Conservation (phyloP, 2,113 vertebrate genomes). For the Crypturellus undulatus region DNA sequence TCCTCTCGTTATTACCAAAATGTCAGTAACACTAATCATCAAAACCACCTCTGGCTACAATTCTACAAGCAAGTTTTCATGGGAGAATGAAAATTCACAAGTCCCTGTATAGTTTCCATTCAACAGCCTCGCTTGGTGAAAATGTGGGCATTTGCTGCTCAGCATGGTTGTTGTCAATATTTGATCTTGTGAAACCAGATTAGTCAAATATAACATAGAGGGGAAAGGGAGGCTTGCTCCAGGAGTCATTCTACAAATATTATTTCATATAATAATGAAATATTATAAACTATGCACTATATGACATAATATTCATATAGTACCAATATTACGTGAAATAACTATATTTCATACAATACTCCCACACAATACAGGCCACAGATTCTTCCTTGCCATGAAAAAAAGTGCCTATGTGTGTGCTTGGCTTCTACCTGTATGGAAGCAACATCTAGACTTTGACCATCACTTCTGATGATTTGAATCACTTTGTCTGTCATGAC, state of each 20-base stretch:
- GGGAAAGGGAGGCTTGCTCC: neutral
- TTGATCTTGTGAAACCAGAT: neutral
- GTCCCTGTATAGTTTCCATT: neutral
- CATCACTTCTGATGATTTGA: neutral
- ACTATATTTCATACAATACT: neutral
- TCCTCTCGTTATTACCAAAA: neutral
- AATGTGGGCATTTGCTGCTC: neutral
- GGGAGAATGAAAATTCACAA: neutral
- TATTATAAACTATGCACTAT: neutral
- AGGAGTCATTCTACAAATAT: neutral
- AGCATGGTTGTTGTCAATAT: neutral
- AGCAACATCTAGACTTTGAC: neutral
- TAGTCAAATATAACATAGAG: neutral
- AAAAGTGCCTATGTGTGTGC: neutral
- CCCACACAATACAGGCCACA: neutral
- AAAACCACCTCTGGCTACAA: neutral
- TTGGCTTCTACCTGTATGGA: neutral
- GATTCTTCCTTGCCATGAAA: neutral
- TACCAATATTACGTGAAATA: neutral
- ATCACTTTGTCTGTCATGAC: neutral
- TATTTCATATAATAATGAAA: neutral
- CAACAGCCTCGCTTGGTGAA: neutral
- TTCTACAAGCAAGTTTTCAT: neutral
- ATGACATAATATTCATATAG: neutral
- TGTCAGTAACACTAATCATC: neutral